These are phyloP conservation scores for Xyrichtys novacula DNA, from an alignment of 2,797 vertebrate species.

Conservation along the genomic window DNA sequence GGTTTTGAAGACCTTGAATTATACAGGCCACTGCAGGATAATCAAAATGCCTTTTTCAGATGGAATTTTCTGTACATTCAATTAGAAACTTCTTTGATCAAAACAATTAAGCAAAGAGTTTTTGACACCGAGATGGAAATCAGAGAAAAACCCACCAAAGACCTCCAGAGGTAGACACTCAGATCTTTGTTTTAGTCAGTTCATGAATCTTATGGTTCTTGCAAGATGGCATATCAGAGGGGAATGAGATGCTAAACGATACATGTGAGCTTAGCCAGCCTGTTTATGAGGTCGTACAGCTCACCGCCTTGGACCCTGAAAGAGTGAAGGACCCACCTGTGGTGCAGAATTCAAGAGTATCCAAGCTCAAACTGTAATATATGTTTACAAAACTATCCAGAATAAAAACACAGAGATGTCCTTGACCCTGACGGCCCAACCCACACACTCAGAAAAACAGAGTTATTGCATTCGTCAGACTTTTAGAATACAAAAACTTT, in stretches of 20 bases:
- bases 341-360: too few relatives aligned
- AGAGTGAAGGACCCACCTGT: too few relatives aligned
- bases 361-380: too few relatives aligned
- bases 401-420: too few relatives aligned
- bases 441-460: too few relatives aligned
- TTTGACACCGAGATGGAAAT: conserved; percentile 40
- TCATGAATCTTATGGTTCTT: conserved; percentile 1
- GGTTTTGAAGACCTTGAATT: conserved; percentile 38
- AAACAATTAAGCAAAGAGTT: conserved; percentile 42
- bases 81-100: conserved; percentile 54
- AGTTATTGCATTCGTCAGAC: too few relatives aligned
- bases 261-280: not conserved
- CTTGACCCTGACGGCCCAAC: too few relatives aligned
- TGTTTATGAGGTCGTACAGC: too few relatives aligned
- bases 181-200: conserved; percentile 20
- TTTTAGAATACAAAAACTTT: too few relatives aligned
- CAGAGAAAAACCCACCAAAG: conserved; percentile 16
- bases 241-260: not conserved
- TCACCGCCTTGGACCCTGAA: too few relatives aligned
- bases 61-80: conserved; percentile 34
- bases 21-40: conserved; percentile 42
- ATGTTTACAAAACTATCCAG: too few relatives aligned
- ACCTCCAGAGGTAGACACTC: conserved; percentile 8
- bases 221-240: not conserved
- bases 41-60: conserved; percentile 50